Evolutionary conservation across 2,797 vertebrate species (phyloP).

Genomic region (Neosalanx taihuensis): DNA sequence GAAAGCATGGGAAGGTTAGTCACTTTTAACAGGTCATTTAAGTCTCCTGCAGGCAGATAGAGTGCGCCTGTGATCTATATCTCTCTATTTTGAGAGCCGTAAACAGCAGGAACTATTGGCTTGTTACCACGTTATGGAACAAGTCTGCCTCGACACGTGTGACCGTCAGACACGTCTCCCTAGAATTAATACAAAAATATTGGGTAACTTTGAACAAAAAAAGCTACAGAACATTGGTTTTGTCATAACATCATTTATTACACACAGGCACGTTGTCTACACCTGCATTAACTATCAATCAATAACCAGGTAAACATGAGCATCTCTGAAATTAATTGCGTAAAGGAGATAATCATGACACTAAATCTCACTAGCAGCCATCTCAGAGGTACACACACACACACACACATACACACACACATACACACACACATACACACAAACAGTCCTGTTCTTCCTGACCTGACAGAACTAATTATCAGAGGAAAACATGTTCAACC

Average conservation of each 20-base stretch:
- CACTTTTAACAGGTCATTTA: background rate
- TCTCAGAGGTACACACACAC: conserved; percentile 5
- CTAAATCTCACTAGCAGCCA: background rate
- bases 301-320: background rate
- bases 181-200: background rate
- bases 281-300: background rate
- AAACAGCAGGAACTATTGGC: background rate
- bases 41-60: background rate
- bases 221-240: too few species aligned
- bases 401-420: background rate
- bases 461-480: background rate
- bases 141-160: background rate
- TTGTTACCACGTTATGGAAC: background rate
- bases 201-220: background rate
- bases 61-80: background rate
- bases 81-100: background rate
- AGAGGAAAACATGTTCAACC: background rate
- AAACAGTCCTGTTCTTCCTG: background rate
- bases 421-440: too few species aligned
- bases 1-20: background rate
- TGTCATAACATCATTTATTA: background rate
- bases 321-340: conserved; percentile 16
- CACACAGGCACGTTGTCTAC: background rate
- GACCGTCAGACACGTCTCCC: background rate
- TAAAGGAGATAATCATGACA: conserved; percentile 24